A percentile compares a stretch with the other conserved stretches of the same genome.
These are phyloP conservation scores for Pseudocheirus occidentalis DNA, from an alignment of 2,797 vertebrate genomes.

Conservation along the genomic window DNA sequence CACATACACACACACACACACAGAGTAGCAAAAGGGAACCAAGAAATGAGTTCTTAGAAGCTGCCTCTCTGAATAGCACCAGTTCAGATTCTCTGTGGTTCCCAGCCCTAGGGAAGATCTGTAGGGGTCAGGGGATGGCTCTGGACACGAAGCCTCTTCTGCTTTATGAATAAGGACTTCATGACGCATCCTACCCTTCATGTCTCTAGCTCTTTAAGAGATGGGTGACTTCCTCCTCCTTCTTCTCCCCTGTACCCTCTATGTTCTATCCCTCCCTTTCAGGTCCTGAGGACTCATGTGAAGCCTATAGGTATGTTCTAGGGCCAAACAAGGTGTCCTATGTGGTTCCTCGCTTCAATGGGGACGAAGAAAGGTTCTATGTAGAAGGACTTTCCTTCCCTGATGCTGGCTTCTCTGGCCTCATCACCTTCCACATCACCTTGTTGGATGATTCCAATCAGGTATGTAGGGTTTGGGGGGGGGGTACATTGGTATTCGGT, in stretches of 20 bases:
- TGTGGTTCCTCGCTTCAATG: slow-evolving; percentile 85
- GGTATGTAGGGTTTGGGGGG: slow-evolving; percentile 76
- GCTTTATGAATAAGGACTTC: neutral
- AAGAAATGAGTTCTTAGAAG: neutral
- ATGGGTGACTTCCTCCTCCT: neutral
- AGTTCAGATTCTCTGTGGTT: neutral
- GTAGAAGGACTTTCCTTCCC: slow-evolving; percentile 93
- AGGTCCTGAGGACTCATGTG: slow-evolving; percentile 55
- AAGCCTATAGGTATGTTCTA: slow-evolving; percentile 85
- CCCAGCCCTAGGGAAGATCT: neutral
- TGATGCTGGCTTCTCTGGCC: slow-evolving; percentile 87
- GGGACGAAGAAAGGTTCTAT: slow-evolving; percentile 86
- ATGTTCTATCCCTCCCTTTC: rapidly evolving
- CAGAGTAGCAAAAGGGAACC: neutral
- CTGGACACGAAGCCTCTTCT: neutral
- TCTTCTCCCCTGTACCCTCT: rapidly evolving
- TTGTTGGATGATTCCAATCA: slow-evolving; percentile 86
- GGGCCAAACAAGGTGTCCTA: slow-evolving; percentile 82
- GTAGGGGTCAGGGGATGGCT: neutral
- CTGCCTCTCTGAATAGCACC: neutral
- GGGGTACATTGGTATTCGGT: rapidly evolving
- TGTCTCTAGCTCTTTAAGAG: neutral
- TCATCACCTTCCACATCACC: slow-evolving; percentile 89
- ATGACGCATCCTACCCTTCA: neutral
- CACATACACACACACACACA: too few species aligned